Conservation (phyloP, 1,140 invertebrate species). For the Drosophila kurseongensis region DNA sequence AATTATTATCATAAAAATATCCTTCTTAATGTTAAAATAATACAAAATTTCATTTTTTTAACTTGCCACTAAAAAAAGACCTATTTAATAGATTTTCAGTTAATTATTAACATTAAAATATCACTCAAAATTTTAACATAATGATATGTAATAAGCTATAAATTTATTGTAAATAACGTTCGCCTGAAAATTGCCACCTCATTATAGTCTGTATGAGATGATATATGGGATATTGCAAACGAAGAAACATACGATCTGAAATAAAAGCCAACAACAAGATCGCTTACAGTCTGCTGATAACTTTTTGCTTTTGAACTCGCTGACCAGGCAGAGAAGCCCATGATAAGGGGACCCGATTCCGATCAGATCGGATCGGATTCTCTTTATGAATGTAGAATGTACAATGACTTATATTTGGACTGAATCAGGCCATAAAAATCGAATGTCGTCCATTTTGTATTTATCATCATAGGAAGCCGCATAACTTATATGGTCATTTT, state of each 20-base stretch:
- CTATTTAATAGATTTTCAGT: too few relatives aligned
- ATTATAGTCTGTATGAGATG: conserved; percentile 12
- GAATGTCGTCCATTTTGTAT: conserved; percentile 30
- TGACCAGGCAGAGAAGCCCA: conserved; percentile 48
- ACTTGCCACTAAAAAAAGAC: too few relatives aligned
- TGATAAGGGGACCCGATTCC: conserved; percentile 54
- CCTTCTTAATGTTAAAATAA: too few relatives aligned
- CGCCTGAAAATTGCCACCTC: not conserved
- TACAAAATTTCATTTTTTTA: too few relatives aligned
- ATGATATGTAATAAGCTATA: too few relatives aligned
- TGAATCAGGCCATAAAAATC: conserved; percentile 27
- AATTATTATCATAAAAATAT: too few relatives aligned
- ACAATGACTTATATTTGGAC: conserved; percentile 14
- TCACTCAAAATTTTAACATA: too few relatives aligned
- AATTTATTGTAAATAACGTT: not conserved
- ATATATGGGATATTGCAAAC: conserved; percentile 44
- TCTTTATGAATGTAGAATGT: conserved; percentile 12
- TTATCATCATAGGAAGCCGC: conserved; percentile 46
- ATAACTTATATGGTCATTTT: conserved; percentile 35
- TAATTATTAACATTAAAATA: too few relatives aligned
- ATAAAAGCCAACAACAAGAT: conserved; percentile 15
- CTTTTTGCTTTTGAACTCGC: conserved; percentile 63
- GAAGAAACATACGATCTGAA: conserved; percentile 32
- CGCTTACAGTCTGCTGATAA: conserved; percentile 25
- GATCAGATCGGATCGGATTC: conserved; percentile 37